These are phyloP conservation scores for Hesperophylax magnus DNA, from an alignment of 1,140 invertebrate species.

Conservation along the genomic window DNA sequence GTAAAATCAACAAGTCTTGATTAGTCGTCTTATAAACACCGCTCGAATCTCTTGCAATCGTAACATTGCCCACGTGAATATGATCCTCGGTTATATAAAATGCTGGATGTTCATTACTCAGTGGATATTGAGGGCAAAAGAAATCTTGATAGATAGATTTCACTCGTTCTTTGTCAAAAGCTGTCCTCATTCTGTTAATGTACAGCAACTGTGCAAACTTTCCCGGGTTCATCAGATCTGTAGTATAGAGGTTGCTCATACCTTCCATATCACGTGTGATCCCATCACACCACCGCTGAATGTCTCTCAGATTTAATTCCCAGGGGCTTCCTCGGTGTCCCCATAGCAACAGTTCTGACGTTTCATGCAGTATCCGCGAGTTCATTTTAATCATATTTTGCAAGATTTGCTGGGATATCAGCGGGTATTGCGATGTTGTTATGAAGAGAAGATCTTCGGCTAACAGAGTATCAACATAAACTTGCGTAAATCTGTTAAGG, in stretches of 20 bases:
- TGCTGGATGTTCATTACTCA: slow-evolving; percentile 66
- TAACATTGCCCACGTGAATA: slow-evolving; percentile 75
- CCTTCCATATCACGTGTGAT: slow-evolving; percentile 60
- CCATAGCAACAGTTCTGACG: slow-evolving; percentile 76
- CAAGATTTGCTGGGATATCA: slow-evolving; percentile 72
- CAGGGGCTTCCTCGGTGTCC: slow-evolving; percentile 88
- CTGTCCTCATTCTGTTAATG: slow-evolving; percentile 83
- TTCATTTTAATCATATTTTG: slow-evolving; percentile 88
- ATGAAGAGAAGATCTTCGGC: slow-evolving; percentile 83
- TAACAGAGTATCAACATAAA: slow-evolving; percentile 88
- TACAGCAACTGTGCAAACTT: slow-evolving; percentile 85
- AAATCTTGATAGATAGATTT: slow-evolving; percentile 73
- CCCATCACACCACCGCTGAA: slow-evolving; percentile 93
- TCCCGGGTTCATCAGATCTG: slow-evolving; percentile 70
- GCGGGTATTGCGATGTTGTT: slow-evolving; percentile 71
- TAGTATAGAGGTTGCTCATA: slow-evolving; percentile 48
- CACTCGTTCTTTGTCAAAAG: slow-evolving; percentile 79
- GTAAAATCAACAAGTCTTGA: slow-evolving; percentile 74
- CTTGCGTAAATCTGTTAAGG: slow-evolving; percentile 97
- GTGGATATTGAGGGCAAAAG: slow-evolving; percentile 71
- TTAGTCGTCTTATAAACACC: slow-evolving; percentile 64
- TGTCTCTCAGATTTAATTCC: slow-evolving; percentile 97
- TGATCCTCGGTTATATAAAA: slow-evolving; percentile 70
- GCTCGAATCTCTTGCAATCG: slow-evolving; percentile 66
- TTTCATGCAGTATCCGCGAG: slow-evolving; percentile 75